phyloP scores from a whole-genome alignment of 1,140 invertebrate species.

The Gonioctena quinquepunctata region DNA sequence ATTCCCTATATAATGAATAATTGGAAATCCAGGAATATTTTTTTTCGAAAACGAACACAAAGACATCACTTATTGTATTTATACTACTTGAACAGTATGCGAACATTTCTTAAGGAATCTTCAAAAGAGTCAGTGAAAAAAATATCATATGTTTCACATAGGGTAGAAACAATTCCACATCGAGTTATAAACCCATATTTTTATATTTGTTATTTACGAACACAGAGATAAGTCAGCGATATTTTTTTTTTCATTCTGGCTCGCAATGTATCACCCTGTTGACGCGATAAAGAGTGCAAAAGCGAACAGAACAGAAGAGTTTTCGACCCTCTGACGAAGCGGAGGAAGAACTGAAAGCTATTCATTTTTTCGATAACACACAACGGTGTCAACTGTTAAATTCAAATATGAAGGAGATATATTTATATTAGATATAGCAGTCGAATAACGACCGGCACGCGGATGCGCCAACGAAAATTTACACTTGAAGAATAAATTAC shows the following conservation, averaged over 20 bases:
- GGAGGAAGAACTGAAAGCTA: constrained; percentile 2
- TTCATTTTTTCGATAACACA: constrained; percentile 24
- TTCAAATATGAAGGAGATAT: constrained; percentile 31
- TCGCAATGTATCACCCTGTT: neutral
- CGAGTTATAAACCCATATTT: neutral
- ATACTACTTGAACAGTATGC: too few species aligned
- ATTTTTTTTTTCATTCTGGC: neutral
- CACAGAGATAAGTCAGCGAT: neutral
- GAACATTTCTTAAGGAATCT: too few species aligned
- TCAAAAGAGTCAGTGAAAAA: too few species aligned
- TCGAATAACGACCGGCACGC: constrained; percentile 30
- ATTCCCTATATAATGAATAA: too few species aligned
- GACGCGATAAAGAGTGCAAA: constrained; percentile 1
- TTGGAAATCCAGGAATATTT: too few species aligned
- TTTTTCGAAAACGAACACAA: too few species aligned
- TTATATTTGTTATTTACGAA: constrained; percentile 3
- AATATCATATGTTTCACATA: too few species aligned
- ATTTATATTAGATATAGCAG: constrained; percentile 36
- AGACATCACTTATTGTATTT: too few species aligned
- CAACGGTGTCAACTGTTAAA: constrained; percentile 20
- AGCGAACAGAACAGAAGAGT: constrained; percentile 7
- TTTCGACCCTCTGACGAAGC: neutral
- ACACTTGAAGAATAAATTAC: constrained; percentile 13
- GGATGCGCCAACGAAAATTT: constrained; percentile 6
- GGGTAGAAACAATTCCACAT: too few species aligned